Evolutionary conservation across 2,888 invertebrate species (phyloP).

Genomic region (Leptopilina myrica): DNA sequence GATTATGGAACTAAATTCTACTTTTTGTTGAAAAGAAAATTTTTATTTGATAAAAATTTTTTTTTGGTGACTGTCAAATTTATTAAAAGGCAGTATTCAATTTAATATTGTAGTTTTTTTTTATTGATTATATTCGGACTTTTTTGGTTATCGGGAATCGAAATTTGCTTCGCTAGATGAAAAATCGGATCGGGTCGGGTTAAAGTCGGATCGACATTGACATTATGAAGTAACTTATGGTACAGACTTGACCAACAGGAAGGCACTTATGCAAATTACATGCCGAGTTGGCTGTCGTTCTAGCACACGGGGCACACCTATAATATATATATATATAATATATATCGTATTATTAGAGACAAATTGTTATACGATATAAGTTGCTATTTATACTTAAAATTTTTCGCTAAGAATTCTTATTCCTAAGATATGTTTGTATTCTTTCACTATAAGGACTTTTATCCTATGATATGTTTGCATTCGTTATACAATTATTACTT

Average conservation of each 20-base stretch:
- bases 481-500: conserved; percentile 69
- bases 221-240: conserved; percentile 62
- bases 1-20: no score
- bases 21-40: no score
- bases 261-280: conserved; percentile 76
- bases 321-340: conserved; percentile 47
- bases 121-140: no score
- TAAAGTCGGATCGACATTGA: conserved; percentile 56
- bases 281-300: conserved; percentile 74
- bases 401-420: conserved; percentile 64
- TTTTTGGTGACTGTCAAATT: no score
- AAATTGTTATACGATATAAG: conserved; percentile 57
- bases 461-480: conserved; percentile 76
- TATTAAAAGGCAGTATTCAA: no score
- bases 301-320: conserved; percentile 69
- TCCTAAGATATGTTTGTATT: conserved; percentile 76
- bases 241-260: conserved; percentile 73
- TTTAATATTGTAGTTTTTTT: no score
- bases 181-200: conserved; percentile 40
- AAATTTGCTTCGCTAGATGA: conserved; percentile 8
- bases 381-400: conserved; percentile 58
- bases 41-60: no score
- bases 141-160: not conserved
- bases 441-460: conserved; percentile 57
- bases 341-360: conserved; percentile 60